Base-by-base conservation (phyloP, 2,797 vertebrate genomes). In the Picus viridis region DNA sequence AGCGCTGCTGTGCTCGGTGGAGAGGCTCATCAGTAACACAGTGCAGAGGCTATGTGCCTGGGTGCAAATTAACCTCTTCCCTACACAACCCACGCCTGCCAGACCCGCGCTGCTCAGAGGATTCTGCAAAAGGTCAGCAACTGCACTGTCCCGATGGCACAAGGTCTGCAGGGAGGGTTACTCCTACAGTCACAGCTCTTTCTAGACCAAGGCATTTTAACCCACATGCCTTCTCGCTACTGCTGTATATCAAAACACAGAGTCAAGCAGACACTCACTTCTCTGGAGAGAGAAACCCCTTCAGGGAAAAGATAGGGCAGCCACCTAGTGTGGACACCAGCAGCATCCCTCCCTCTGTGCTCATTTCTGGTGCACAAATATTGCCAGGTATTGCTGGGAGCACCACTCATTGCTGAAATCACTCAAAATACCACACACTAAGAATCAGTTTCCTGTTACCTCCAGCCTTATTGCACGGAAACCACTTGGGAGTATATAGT, bases 41-140 rank as follows among this genome's bases (percentile, higher is more conserved):
- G 73, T 54, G 62, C 82, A 92, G 57, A 75, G 63, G 75, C 68
- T 75, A 74, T 5, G 3, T 11, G 26, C 53, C 41, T 4, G 12
- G 47, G 77, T 85, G 82, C 64, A 96, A 94, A 93, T 91, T 89
- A 95, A 94, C 86, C 83, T 77, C 54, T 34, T 86, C 61, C 78
- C 69, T 83, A 58, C 81, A 67, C 8, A 7, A 61, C 58, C 73
- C 76, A 92, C 68, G 36, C 77, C 69, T 90, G 83, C 39, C 84
- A 92, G 57, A 71, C 56, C 69, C 1, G 4, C 0, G 0, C 39
- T 63, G 75, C 76, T 88, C 58, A 49, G 54, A 71, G 68, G 12
- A 58, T 67, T 68, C 70, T 34, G 45, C 6, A 3, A 45, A 65
- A 27, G 43, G 39, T 81, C 69, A 80, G 8, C 61, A 56, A 34